phyloP scores from a whole-genome alignment of 2,113 vertebrate genomes.

The Amia ocellicauda region DNA sequence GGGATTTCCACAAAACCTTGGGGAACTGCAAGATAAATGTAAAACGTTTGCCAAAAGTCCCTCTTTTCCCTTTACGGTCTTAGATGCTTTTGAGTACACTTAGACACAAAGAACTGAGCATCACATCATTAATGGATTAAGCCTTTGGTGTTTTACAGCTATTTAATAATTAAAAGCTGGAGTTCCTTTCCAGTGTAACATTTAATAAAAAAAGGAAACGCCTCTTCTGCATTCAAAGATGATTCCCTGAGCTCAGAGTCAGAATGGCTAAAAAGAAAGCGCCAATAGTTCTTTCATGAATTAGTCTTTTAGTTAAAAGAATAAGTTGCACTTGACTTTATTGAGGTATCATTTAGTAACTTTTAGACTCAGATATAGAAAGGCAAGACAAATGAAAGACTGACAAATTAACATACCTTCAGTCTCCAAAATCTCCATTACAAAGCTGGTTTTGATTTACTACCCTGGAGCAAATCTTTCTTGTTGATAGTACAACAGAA shows the following conservation, averaged over 20 bases:
- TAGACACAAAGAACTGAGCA: neutral
- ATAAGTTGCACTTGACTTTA: neutral
- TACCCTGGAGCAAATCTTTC: too few relatives aligned
- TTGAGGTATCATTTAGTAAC: neutral
- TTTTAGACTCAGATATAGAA: neutral
- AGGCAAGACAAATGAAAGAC: too few relatives aligned
- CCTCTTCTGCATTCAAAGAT: constrained; percentile 5
- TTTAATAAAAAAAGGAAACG: constrained; percentile 1
- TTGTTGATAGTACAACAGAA: too few relatives aligned
- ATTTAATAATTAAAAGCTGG: constrained; percentile 3
- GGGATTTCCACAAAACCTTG: neutral
- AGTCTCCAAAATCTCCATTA: too few relatives aligned
- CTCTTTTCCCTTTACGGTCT: neutral
- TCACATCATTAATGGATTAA: neutral
- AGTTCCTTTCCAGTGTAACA: constrained; percentile 6
- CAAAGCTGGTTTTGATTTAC: neutral
- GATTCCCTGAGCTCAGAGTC: neutral
- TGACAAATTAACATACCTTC: too few relatives aligned
- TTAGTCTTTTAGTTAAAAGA: neutral
- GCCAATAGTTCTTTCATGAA: constrained; percentile 1
- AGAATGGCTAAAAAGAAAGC: neutral
- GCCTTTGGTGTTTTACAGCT: constrained; percentile 7
- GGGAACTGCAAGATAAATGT: neutral
- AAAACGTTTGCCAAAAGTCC: neutral
- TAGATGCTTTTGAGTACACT: neutral